Percentiles rank a stretch among this genome's conserved stretches.
phyloP scores from a whole-genome alignment of 2,113 vertebrate genomes.

The Peromyscus californicus region DNA sequence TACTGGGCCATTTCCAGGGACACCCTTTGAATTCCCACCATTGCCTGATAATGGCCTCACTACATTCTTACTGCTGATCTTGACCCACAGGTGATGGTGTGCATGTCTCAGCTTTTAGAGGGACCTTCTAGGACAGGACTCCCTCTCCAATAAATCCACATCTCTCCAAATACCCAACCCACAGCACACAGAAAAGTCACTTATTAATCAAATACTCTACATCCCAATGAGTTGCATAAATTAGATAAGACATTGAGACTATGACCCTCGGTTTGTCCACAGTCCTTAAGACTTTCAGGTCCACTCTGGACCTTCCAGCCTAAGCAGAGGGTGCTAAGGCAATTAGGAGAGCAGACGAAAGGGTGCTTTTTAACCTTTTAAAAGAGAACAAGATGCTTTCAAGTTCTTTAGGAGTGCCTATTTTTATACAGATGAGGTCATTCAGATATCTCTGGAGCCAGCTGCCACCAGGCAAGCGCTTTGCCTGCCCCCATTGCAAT shows the following conservation, averaged over 20 bases:
- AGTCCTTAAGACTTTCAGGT: background rate
- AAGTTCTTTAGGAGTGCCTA: slow-evolving; percentile 45
- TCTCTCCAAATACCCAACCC: background rate
- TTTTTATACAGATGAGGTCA: slow-evolving; percentile 63
- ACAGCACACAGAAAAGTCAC: background rate
- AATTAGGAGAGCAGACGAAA: slow-evolving; percentile 35
- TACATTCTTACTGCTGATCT: background rate
- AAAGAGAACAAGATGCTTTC: slow-evolving; percentile 57
- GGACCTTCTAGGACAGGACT: background rate
- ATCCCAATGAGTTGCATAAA: background rate
- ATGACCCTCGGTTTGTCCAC: background rate
- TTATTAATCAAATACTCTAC: background rate
- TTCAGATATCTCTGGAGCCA: slow-evolving; percentile 24
- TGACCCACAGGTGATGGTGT: background rate
- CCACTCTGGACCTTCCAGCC: background rate
- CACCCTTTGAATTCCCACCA: background rate
- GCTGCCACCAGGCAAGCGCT: slow-evolving; percentile 49
- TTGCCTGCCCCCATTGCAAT: slow-evolving; percentile 14
- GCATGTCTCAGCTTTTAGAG: background rate
- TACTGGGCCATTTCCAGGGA: background rate
- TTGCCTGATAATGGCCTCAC: background rate
- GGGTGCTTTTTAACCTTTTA: slow-evolving; percentile 53
- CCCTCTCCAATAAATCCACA: background rate
- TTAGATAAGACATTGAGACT: background rate
- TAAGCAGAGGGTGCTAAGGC: slow-evolving; percentile 37